These are phyloP conservation scores for Anguilla pacifica DNA, from an alignment of 2,797 vertebrate species.

Conservation along the genomic window DNA sequence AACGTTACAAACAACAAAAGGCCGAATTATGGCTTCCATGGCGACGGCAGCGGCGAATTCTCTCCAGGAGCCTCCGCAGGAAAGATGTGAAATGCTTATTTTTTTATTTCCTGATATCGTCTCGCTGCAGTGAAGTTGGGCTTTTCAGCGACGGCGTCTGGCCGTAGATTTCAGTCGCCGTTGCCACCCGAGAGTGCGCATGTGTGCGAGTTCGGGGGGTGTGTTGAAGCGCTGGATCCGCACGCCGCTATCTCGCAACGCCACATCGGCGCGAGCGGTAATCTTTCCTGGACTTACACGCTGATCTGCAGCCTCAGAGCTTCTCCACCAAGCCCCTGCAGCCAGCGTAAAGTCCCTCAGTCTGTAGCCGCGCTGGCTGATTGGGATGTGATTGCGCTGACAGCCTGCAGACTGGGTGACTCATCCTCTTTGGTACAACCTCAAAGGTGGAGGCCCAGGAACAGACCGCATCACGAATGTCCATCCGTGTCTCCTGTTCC, in stretches of 20 bases:
- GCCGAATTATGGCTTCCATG: neutral
- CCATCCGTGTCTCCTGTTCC: neutral
- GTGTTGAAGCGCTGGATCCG: neutral
- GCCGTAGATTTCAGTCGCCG: neutral
- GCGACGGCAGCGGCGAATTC: neutral
- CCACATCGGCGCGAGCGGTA: neutral
- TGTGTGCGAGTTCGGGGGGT: neutral
- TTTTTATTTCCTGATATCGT: neutral
- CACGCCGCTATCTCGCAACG: neutral
- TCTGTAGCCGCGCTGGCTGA: neutral
- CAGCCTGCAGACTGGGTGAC: neutral
- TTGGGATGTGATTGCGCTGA: neutral
- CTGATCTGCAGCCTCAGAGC: neutral
- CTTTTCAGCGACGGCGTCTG: neutral
- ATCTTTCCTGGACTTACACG: neutral
- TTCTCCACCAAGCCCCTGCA: neutral
- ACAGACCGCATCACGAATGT: neutral
- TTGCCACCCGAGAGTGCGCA: neutral
- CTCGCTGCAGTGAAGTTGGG: neutral
- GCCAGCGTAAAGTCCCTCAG: neutral
- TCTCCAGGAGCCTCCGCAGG: neutral
- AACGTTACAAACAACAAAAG: neutral
- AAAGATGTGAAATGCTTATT: neutral
- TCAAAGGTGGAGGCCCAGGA: neutral
- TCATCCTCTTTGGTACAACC: neutral